phyloP scores from a whole-genome alignment of 2,797 vertebrate species.

The Novumbra hubbsi region DNA sequence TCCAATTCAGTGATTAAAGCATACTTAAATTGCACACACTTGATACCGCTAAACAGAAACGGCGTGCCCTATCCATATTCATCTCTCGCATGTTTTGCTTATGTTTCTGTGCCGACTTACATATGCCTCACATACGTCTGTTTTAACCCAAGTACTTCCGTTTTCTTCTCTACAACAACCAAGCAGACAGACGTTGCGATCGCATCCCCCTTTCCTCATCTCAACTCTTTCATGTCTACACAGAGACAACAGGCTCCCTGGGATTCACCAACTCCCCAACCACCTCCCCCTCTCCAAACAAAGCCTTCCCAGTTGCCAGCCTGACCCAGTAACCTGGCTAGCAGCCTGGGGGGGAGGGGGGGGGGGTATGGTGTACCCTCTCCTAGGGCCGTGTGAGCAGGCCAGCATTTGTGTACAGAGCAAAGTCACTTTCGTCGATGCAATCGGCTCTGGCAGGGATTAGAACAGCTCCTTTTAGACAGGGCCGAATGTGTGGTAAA shows the following conservation, averaged over 20 bases:
- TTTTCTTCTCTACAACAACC: not conserved
- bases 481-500: constrained; percentile 58
- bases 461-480: constrained; percentile 68
- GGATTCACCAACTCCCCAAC: constrained; percentile 58
- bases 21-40: constrained; percentile 64
- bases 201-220: constrained; percentile 44
- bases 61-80: constrained; percentile 30
- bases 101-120: constrained; percentile 28
- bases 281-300: constrained; percentile 64
- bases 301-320: constrained; percentile 72
- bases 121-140: constrained; percentile 26
- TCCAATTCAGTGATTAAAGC: constrained; percentile 68
- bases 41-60: constrained; percentile 53
- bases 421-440: constrained; percentile 67
- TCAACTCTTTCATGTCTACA: constrained; percentile 66
- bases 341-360: constrained; percentile 65
- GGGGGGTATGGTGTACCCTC: constrained; percentile 61
- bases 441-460: constrained; percentile 67
- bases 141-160: not conserved
- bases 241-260: constrained; percentile 70
- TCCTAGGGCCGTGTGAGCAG: constrained; percentile 55
- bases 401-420: constrained; percentile 59
- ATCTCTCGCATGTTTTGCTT: constrained; percentile 39
- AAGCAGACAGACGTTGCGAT: constrained; percentile 27
- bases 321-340: constrained; percentile 79